Percentiles rank a stretch among this genome's conserved stretches.
Evolutionary conservation across 1,140 invertebrate genomes (phyloP).

Genomic region (Cotesia vestalis): DNA sequence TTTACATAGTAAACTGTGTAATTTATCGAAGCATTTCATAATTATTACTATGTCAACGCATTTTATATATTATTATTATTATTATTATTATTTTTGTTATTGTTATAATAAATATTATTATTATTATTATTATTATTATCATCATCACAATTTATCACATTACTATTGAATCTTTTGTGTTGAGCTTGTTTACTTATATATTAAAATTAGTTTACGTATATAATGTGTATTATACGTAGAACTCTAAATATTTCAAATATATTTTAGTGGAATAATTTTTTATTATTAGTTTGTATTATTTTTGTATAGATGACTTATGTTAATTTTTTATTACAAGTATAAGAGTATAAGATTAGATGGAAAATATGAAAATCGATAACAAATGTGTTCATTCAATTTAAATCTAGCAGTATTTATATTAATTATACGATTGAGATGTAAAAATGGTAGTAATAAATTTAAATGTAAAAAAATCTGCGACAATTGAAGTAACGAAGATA

Average conservation of each 20-base stretch:
- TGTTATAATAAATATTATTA: slow-evolving; percentile 36
- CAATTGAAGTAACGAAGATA: slow-evolving; percentile 10
- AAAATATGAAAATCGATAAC: slow-evolving; percentile 37
- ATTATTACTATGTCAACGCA: no score
- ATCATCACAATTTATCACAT: slow-evolving; percentile 36
- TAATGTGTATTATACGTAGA: no score
- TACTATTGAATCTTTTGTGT: slow-evolving; percentile 34
- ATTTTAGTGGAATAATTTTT: no score
- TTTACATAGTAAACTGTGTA: no score
- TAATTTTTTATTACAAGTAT: background rate
- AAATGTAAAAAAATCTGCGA: slow-evolving; percentile 32
- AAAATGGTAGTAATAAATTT: slow-evolving; percentile 33
- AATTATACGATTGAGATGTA: slow-evolving; percentile 46
- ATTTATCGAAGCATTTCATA: no score
- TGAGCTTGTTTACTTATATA: slow-evolving; percentile 8
- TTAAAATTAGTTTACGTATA: no score
- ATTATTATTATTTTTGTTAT: no score
- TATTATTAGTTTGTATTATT: no score
- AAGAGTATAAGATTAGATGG: slow-evolving; percentile 17
- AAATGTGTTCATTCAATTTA: slow-evolving; percentile 60
- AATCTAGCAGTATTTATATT: slow-evolving; percentile 59
- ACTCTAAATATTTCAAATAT: no score
- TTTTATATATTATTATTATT: no score
- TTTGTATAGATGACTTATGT: no score
- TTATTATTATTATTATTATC: slow-evolving; percentile 39